phyloP scores from a whole-genome alignment of 1,140 invertebrate genomes.

The Drosophila tsacasi region DNA sequence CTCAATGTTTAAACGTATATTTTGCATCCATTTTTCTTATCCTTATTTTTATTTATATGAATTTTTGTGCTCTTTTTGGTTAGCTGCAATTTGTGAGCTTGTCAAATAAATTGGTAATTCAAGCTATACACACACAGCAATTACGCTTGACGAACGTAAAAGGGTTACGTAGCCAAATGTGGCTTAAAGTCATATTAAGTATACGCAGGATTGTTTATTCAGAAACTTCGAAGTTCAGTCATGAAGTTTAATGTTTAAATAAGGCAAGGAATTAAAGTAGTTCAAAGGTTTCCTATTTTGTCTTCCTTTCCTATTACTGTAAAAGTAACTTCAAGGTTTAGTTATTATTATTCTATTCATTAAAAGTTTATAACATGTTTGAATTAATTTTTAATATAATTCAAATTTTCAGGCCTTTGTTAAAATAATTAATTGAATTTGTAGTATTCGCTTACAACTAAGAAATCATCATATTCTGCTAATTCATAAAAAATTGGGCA shows the following conservation, averaged over 20 bases:
- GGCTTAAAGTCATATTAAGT: conserved; percentile 26
- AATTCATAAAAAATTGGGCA: no score
- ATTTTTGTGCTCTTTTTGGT: conserved; percentile 10
- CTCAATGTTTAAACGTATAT: conserved; percentile 1
- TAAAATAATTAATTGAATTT: no score
- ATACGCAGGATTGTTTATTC: conserved; percentile 18
- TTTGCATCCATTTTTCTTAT: conserved; percentile 5
- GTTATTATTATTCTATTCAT: no score
- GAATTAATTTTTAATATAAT: no score
- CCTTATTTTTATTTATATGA: conserved; percentile 9
- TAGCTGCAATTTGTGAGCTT: conserved; percentile 44
- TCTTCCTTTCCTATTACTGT: no score
- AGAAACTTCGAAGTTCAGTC: not conserved
- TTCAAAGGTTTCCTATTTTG: not conserved
- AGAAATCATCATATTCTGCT: no score
- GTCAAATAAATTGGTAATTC: conserved; percentile 64
- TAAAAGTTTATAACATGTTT: no score
- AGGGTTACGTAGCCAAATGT: conserved; percentile 6
- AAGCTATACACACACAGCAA: conserved; percentile 41
- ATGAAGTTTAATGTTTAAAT: not conserved
- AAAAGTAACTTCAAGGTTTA: no score
- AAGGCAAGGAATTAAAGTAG: not conserved
- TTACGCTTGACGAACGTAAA: conserved; percentile 37
- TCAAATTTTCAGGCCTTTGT: no score
- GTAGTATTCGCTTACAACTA: no score